Conservation (phyloP, 2,797 vertebrate genomes). For the Rousettus madagascariensis region DNA sequence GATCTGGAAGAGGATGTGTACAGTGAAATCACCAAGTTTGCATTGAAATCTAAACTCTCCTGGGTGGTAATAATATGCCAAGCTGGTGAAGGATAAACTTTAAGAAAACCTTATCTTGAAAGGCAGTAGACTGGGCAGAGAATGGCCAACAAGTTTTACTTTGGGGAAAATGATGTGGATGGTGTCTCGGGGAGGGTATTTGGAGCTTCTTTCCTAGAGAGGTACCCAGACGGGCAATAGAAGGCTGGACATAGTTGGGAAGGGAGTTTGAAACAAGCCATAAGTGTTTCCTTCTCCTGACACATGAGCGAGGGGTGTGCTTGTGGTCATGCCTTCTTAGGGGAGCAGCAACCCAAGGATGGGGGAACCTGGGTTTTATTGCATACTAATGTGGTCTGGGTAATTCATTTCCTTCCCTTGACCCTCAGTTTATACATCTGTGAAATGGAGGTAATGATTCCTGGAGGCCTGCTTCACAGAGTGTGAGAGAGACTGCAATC, state of each 20-base stretch:
- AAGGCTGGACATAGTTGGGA: background rate
- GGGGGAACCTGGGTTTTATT: too few relatives aligned
- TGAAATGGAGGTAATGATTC: background rate
- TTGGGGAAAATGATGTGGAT: background rate
- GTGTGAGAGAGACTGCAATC: background rate
- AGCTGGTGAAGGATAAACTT: background rate
- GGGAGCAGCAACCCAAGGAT: background rate
- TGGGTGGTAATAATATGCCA: conserved; percentile 44
- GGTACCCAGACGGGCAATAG: background rate
- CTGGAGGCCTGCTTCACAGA: background rate
- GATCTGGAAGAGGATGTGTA: conserved; percentile 56
- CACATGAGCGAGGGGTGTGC: background rate
- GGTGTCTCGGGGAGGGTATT: background rate
- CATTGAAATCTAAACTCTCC: conserved; percentile 48
- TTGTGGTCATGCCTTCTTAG: background rate
- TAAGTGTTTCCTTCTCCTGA: background rate
- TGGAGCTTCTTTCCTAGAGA: background rate
- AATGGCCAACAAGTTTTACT: background rate
- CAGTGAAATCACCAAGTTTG: conserved; percentile 52
- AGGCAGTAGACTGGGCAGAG: conserved; percentile 8
- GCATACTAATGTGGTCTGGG: background rate
- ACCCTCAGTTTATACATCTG: background rate
- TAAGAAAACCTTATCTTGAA: background rate
- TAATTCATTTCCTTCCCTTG: background rate
- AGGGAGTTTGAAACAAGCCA: background rate